These are phyloP conservation scores for Vollenhovia emeryi DNA, from an alignment of 1,140 invertebrate genomes.

Conservation along the genomic window DNA sequence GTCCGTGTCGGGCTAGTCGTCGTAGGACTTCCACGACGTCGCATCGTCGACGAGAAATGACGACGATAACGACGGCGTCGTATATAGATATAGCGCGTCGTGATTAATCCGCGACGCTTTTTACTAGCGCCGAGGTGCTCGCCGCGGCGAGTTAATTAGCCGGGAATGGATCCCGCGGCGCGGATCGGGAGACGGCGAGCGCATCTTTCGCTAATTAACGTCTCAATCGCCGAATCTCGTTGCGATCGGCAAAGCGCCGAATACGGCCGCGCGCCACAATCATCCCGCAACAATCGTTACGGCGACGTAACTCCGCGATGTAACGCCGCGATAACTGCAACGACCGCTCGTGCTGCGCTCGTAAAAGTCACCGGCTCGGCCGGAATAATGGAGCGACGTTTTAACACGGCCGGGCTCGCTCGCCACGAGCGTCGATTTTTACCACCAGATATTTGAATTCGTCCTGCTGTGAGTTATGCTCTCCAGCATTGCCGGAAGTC, in stretches of 20 bases:
- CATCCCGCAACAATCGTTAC: neutral
- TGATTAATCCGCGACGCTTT: slow-evolving; percentile 66
- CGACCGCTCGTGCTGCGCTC: slow-evolving; percentile 22
- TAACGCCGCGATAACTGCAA: slow-evolving; percentile 37
- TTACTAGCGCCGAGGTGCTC: slow-evolving; percentile 20
- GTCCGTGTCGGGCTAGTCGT: slow-evolving; percentile 10
- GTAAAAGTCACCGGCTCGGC: slow-evolving; percentile 46
- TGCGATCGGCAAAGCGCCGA: slow-evolving; percentile 56
- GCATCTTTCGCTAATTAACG: slow-evolving; percentile 70
- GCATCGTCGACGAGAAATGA: neutral
- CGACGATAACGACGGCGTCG: neutral
- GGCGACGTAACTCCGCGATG: slow-evolving; percentile 49
- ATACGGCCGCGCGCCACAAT: slow-evolving; percentile 17
- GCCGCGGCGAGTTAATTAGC: slow-evolving; percentile 66
- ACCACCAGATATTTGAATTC: slow-evolving; percentile 51
- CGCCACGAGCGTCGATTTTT: slow-evolving; percentile 29
- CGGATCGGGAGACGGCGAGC: slow-evolving; percentile 19
- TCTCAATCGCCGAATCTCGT: slow-evolving; percentile 68
- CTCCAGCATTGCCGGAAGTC: slow-evolving; percentile 31
- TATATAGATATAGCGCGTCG: slow-evolving; percentile 12
- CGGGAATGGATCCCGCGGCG: slow-evolving; percentile 12
- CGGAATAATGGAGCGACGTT: slow-evolving; percentile 56
- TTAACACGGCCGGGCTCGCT: slow-evolving; percentile 31
- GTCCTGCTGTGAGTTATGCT: slow-evolving; percentile 33
- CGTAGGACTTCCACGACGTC: slow-evolving; percentile 26